phyloP scores from a whole-genome alignment of 2,888 invertebrate species.

The Hydrotaea diabolus region DNA sequence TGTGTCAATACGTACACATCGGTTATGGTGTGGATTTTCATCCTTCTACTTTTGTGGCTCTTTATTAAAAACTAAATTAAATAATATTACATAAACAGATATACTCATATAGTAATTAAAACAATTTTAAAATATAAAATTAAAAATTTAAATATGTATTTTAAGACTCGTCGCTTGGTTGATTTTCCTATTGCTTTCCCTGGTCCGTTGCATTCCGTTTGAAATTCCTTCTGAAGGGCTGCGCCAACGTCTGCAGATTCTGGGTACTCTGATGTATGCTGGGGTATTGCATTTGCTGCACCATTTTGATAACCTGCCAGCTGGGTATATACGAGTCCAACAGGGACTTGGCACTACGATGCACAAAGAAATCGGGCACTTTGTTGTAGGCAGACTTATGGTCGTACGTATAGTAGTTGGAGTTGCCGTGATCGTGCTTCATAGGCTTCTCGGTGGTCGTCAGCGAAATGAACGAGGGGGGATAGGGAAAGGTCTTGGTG shows the following conservation, averaged over 20 bases:
- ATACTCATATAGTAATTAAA: not conserved
- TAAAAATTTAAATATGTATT: not conserved
- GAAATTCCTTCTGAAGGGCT: constrained; percentile 6
- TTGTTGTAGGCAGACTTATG: not conserved
- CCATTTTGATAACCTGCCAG: constrained; percentile 78
- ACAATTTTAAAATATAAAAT: not conserved
- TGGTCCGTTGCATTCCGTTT: constrained; percentile 23
- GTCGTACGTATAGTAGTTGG: not conserved
- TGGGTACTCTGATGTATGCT: not conserved
- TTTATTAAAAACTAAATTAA: constrained; percentile 23
- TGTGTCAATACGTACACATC: too few relatives aligned
- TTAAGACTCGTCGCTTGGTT: not conserved
- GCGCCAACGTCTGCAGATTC: constrained; percentile 69
- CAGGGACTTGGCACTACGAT: constrained; percentile 81
- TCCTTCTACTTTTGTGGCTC: not conserved
- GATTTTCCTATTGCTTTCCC: constrained; percentile 26
- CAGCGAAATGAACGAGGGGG: constrained; percentile 78
- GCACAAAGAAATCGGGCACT: constrained; percentile 75
- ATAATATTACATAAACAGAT: not conserved
- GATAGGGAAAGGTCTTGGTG: constrained; percentile 74
- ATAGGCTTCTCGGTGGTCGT: constrained; percentile 66
- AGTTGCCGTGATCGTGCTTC: not conserved
- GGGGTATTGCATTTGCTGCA: constrained; percentile 69
- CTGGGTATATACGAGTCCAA: constrained; percentile 85
- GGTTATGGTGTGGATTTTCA: too few relatives aligned